Conservation (phyloP, 2,113 vertebrate genomes). For the Megaceryle maxima region DNA sequence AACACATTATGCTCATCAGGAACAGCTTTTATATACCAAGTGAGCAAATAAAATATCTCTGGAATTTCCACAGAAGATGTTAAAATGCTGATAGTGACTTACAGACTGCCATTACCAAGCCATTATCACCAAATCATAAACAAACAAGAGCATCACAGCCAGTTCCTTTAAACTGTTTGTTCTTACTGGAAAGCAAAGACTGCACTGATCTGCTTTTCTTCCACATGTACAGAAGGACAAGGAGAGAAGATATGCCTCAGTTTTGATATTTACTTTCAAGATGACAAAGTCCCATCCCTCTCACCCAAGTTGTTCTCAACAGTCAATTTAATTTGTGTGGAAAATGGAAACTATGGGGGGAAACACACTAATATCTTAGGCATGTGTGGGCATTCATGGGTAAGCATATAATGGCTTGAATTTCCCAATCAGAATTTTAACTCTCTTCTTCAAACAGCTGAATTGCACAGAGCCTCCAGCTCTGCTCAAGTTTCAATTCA, state of each 20-base stretch:
- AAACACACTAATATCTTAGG: neutral
- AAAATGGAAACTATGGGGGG: rapidly evolving
- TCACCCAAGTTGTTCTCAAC: neutral
- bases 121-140: neutral
- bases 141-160: neutral
- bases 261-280: neutral
- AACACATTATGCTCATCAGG: slow-evolving; percentile 11
- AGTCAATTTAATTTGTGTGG: neutral
- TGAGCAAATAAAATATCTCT: neutral
- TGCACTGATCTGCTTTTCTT: neutral
- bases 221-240: neutral
- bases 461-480: neutral
- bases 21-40: neutral
- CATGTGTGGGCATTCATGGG: neutral
- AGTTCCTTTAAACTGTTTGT: neutral
- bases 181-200: neutral
- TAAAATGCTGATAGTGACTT: neutral
- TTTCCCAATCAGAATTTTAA: neutral
- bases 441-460: neutral
- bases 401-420: neutral
- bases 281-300: neutral
- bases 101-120: neutral
- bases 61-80: neutral
- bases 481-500: neutral
- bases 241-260: neutral